Percentiles rank a stretch among this genome's conserved stretches.
Evolutionary conservation across 2,797 vertebrate genomes (phyloP).

Genomic region (Geotria australis): DNA sequence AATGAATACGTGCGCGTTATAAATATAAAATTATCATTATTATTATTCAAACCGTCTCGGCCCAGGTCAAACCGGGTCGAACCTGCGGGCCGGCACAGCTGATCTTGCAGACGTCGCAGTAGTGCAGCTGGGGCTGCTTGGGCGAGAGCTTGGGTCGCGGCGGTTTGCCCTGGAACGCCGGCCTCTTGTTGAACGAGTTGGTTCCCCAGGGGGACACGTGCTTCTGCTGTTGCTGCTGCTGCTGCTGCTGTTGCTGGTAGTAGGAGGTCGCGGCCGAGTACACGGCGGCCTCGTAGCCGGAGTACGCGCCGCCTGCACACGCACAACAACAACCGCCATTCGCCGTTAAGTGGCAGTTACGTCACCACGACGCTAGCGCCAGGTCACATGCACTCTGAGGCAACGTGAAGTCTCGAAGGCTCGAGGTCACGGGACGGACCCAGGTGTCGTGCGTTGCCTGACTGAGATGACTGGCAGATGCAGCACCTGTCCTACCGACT

Average conservation of each 20-base stretch:
- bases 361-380: no score
- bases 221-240: conserved; percentile 4
- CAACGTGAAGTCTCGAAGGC: no score
- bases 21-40: no score
- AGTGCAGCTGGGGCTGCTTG: conserved; percentile 91
- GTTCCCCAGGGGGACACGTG: conserved; percentile 30
- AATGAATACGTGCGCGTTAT: no score
- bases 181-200: conserved; percentile 76
- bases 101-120: conserved; percentile 95
- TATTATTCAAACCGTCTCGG: no score
- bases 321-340: conserved; percentile 3
- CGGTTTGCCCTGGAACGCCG: conserved; percentile 69
- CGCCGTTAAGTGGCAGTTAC: no score
- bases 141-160: conserved; percentile 75
- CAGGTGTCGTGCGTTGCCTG: no score
- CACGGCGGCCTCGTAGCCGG: conserved; percentile 84
- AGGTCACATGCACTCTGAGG: no score
- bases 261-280: conserved; percentile 90
- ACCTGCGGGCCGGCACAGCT: conserved; percentile 97
- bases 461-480: no score
- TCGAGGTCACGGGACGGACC: no score
- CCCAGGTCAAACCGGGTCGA: no score
- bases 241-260: conserved; percentile 46
- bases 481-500: no score
- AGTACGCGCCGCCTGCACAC: conserved; percentile 54